Evolutionary conservation across 1,140 invertebrate species (phyloP), one percentile per base, ranked within the genome.

Genomic region (Sycobia sp.): DNA sequence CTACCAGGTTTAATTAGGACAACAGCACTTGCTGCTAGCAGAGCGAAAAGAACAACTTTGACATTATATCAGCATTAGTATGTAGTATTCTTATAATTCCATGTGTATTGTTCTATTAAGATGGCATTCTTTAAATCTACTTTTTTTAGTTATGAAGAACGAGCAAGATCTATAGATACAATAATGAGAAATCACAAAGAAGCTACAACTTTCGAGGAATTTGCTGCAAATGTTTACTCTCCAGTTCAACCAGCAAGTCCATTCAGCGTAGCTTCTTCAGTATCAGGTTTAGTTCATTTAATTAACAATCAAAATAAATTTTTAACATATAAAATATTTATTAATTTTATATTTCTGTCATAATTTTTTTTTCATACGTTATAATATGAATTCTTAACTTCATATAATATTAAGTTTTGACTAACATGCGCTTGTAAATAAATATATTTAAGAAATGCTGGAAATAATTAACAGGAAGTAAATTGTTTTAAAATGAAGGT

Each of bases 1-100:
- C 76, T 98, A 51, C 91, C 97, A 7, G 92, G 90, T 22, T 83
- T 99, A 27, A 92, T 99, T 23, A 86, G 97, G 62, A 91, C 92
- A 13, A 95, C 95, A 14, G 95, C 95, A 13, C 86, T 97, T 36
- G 94, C 93, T 76, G 96, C 95, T 53, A 96, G 95, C 70, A 86
- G 95, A 63, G 91, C 93, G 1, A 95, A 96, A 75, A 86, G 96
- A 60, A 90, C 91, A 41, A 91, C 90, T 22, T 86, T 97, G 75
- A 89, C 92, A 64, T 88, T 93, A 68, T 97, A 94, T 79, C 94
- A 96, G 81, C 91, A 96, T 77, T 94, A 92, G 92, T 95, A 87
- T 84, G 88, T 71, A 64, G 44, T 36, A 27, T 0, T 27, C 18
- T 53, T 34, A 14, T 9, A 20, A 14, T 47, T 38, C 32, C 43